Conservation (phyloP, 2,113 vertebrate genomes). For the Pteronura brasiliensis region DNA sequence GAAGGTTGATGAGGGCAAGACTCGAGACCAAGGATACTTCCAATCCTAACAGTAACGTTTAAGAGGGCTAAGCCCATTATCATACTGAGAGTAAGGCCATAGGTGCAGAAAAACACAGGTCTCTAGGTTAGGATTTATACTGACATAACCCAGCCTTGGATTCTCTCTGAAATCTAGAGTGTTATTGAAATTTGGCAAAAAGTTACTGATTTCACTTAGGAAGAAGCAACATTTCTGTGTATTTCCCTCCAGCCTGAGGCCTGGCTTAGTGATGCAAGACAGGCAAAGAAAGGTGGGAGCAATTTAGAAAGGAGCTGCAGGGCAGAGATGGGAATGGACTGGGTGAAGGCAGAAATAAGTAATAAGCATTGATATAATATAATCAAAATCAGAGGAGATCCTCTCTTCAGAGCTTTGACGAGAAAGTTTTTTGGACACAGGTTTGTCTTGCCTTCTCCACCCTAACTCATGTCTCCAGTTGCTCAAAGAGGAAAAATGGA, state of each 20-base stretch:
- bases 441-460: background rate
- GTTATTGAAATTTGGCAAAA: background rate
- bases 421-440: background rate
- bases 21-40: background rate
- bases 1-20: background rate
- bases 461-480: background rate
- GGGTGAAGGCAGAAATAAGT: background rate
- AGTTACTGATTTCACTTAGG: background rate
- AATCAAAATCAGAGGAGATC: background rate
- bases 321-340: background rate
- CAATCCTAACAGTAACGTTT: no score
- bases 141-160: background rate
- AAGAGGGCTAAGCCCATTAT: background rate
- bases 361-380: background rate
- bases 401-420: background rate
- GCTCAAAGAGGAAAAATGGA: background rate
- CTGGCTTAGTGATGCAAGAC: background rate
- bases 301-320: background rate
- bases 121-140: no score
- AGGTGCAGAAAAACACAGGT: background rate
- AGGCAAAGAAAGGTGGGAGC: background rate
- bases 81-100: background rate
- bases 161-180: background rate
- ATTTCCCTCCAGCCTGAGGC: background rate
- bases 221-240: background rate